Percentiles rank a stretch among this genome's conserved stretches.
Conservation (phyloP, 2,113 vertebrate genomes). For the Hippotragus niger region DNA sequence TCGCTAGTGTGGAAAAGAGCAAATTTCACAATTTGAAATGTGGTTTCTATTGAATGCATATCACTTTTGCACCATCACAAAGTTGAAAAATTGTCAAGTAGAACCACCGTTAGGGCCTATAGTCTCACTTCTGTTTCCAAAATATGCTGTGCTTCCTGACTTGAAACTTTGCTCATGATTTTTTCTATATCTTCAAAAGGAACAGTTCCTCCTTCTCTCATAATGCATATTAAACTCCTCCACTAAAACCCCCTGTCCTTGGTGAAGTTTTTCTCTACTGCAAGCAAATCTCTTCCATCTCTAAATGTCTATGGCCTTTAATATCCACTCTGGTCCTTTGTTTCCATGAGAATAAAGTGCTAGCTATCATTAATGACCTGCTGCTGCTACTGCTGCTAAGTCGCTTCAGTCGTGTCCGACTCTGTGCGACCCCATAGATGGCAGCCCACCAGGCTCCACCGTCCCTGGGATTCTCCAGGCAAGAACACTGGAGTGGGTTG, state of each 20-base stretch:
- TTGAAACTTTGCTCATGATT: background rate
- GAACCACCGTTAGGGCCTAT: background rate
- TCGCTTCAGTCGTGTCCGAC: no score
- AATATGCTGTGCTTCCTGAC: background rate
- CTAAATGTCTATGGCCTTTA: background rate
- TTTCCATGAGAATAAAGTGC: background rate
- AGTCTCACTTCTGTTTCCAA: background rate
- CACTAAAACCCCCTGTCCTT: background rate
- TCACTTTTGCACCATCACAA: background rate
- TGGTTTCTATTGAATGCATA: background rate
- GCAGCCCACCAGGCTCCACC: no score
- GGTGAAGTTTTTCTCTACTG: background rate
- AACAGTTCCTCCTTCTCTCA: background rate
- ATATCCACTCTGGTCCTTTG: background rate
- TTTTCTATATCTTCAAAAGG: background rate
- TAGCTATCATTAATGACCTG: background rate
- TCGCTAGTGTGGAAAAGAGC: background rate
- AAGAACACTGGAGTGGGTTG: no score
- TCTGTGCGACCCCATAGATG: no score
- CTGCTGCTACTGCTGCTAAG: background rate
- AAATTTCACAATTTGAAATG: background rate
- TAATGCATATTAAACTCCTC: background rate
- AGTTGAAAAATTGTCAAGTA: background rate
- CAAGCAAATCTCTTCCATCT: background rate
- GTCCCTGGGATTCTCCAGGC: no score